These are phyloP conservation scores for Arbacia lixula DNA, from an alignment of 53 echinoderm and acorn worm species.

Conservation along the genomic window DNA sequence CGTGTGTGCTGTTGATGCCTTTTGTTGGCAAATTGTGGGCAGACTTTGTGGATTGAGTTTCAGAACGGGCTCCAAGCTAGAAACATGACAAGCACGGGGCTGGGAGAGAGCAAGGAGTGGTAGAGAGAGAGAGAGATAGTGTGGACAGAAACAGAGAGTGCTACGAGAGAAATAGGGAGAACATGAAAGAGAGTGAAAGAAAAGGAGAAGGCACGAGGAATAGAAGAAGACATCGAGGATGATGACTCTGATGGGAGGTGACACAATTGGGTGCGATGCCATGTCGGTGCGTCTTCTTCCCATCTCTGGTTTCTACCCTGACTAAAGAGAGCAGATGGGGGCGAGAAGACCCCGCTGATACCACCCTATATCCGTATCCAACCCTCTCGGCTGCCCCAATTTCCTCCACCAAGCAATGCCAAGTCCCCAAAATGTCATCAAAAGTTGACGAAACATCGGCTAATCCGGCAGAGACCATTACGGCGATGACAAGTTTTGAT, in stretches of 20 bases:
- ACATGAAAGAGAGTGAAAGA: not conserved
- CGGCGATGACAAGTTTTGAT: conserved; percentile 49
- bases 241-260: conserved; percentile 29
- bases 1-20: conserved; percentile 22
- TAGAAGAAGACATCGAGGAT: too few relatives aligned
- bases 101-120: conserved; percentile 27
- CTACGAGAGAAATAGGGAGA: not conserved
- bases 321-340: conserved; percentile 31
- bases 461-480: conserved; percentile 40
- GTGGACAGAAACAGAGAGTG: too few relatives aligned
- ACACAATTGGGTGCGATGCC: conserved; percentile 41
- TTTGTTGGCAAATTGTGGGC: conserved; percentile 55
- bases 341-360: conserved; percentile 15
- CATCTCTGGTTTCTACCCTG: conserved; percentile 28
- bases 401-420: conserved; percentile 3
- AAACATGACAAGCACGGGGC: conserved; percentile 4
- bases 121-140: not conserved
- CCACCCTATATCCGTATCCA: conserved; percentile 43
- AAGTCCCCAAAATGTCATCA: conserved; percentile 30
- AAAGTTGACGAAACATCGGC: conserved; percentile 42
- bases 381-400: conserved; percentile 42
- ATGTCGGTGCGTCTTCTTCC: conserved; percentile 44
- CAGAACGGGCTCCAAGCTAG: conserved; percentile 31
- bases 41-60: conserved; percentile 48
- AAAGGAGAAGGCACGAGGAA: conserved; percentile 7